Base-by-base conservation (phyloP, 2,888 invertebrate species). In the Tribolium freemani region DNA sequence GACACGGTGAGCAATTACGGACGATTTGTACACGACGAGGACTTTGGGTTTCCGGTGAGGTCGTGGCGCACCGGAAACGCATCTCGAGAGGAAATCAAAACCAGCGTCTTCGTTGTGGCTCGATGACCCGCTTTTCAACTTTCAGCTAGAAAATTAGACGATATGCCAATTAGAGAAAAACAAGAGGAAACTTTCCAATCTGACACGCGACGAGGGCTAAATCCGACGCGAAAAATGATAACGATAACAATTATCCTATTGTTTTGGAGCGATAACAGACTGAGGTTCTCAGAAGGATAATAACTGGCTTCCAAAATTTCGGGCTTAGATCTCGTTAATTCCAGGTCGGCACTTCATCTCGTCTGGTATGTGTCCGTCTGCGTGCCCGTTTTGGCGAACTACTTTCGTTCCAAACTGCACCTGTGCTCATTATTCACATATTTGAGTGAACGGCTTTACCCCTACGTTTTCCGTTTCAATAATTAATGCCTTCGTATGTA, bases 361-460 rank as follows among this genome's bases (percentile, higher is more conserved):
- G 38, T 38, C 63, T 63, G 63, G 63, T 63, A 63, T 63, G 50
- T 50, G 61, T 46, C 26, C 61, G 61, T 61, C 48, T 50, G 46
- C 50, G 50, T 63, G 50, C 63, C 63, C 50, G 50, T 63, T 63
- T 63, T 63, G 63, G 63, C 63, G 63, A 63, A 51, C 63, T 63
- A 63, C 63, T 63, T 63, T 63, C 63, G 38, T 63, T 60, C 5
- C 16, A 21, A 46, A 50, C 63, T 63, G 30, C 63, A 63, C 63
- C 63, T 63, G 63, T 63, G 63, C 63, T 51, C 63, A 26, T 50
- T 63, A 50, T 51, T 63, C 63, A 20, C 63, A 63, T 63, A 63
- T 63, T 63, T 50, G 50, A 63, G 38, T 16, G 63, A 63, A 50
- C 63, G 63, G 63, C 54, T 50, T n/a, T 61, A 61, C 60, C 60